Percentiles rank a stretch among this genome's conserved stretches.
Evolutionary conservation across 2,888 invertebrate genomes (phyloP).

Genomic region (Sisyra terminalis): DNA sequence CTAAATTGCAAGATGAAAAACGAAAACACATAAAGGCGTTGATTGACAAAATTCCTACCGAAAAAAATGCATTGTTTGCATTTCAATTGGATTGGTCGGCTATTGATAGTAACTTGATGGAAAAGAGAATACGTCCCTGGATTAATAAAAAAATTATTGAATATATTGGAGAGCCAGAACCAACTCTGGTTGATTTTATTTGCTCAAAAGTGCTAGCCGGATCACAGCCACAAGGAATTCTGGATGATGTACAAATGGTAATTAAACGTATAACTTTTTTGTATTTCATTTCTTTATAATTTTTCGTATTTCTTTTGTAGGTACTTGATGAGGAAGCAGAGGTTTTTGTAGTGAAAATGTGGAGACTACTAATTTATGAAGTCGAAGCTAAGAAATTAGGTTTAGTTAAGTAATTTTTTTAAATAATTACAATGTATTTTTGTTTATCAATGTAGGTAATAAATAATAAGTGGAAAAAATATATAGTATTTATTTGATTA

Average conservation of each 20-base stretch:
- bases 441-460: no score
- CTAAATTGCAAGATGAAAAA: slow-evolving; percentile 81
- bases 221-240: slow-evolving; percentile 82
- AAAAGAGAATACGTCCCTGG: slow-evolving; percentile 96
- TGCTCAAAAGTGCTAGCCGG: slow-evolving; percentile 94
- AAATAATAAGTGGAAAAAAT: no score
- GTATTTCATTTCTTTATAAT: slow-evolving; percentile 5
- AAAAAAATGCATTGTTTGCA: slow-evolving; percentile 89
- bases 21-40: slow-evolving; percentile 89
- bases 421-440: slow-evolving; percentile 2
- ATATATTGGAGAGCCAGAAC: slow-evolving; percentile 98
- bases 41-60: slow-evolving; percentile 97
- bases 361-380: slow-evolving; percentile 98
- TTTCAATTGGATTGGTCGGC: slow-evolving; percentile 82
- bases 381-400: slow-evolving; percentile 96
- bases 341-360: slow-evolving; percentile 99
- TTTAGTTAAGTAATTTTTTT: slow-evolving; percentile 46
- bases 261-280: slow-evolving; percentile 14
- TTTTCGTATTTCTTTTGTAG: slow-evolving; percentile 37
- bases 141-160: slow-evolving; percentile 99
- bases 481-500: no score
- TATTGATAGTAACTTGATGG: slow-evolving; percentile 67
- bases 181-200: slow-evolving; percentile 96
- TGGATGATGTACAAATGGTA: slow-evolving; percentile 98
- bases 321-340: slow-evolving; percentile 99